A percentile compares a stretch with the other conserved stretches of the same genome.
These are phyloP conservation scores for Euura saliciscinereae DNA, from an alignment of 1,140 invertebrate genomes.

Conservation along the genomic window DNA sequence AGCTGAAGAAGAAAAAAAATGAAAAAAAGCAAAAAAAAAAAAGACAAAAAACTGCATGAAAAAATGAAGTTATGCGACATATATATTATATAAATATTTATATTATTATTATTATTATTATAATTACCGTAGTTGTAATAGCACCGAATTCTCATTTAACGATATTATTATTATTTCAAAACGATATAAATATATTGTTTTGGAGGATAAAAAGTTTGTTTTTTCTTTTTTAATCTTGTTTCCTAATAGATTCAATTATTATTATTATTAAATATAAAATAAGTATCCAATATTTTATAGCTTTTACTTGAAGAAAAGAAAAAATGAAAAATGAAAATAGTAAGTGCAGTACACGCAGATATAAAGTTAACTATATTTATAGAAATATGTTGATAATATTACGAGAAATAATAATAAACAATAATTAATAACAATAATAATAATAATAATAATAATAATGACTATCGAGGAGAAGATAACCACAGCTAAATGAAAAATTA, in stretches of 20 bases:
- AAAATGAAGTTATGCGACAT: neutral
- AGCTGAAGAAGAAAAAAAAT: slow-evolving; percentile 16
- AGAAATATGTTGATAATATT: slow-evolving; percentile 48
- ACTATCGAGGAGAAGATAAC: neutral
- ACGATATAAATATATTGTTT: no score
- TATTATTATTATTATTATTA: neutral
- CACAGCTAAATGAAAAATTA: slow-evolving; percentile 14
- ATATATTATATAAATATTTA: neutral
- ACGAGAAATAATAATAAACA: slow-evolving; percentile 11
- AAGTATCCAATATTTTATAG: slow-evolving; percentile 50
- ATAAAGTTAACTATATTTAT: slow-evolving; percentile 59
- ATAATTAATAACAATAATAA: slow-evolving; percentile 15
- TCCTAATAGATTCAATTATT: neutral
- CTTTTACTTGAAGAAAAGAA: slow-evolving; percentile 43
- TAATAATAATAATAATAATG: slow-evolving; percentile 6
- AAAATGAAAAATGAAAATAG: neutral
- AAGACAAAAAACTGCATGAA: slow-evolving; percentile 9
- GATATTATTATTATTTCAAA: neutral
- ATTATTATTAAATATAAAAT: slow-evolving; percentile 9
- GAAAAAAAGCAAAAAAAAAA: slow-evolving; percentile 13
- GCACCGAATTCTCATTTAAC: neutral
- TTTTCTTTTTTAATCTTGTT: neutral
- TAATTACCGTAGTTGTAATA: neutral
- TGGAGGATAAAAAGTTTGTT: no score
- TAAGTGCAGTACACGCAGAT: slow-evolving; percentile 28